phyloP scores from a whole-genome alignment of 2,797 vertebrate genomes.

The Adelosebastes latens region DNA sequence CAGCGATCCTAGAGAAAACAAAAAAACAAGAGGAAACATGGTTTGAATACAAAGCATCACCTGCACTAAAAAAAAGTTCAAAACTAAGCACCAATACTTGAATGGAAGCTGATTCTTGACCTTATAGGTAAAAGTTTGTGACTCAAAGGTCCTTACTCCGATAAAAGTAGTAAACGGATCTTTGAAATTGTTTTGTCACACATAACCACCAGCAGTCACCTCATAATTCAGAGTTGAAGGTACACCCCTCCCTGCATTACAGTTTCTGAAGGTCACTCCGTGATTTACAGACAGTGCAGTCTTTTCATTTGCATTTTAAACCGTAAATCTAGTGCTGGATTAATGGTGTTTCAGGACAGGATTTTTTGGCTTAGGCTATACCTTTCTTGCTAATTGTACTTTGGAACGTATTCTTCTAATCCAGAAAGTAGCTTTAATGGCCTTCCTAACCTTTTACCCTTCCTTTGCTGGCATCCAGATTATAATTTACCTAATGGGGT shows the following conservation, averaged over 20 bases:
- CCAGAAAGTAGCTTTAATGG: slow-evolving; percentile 43
- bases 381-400: slow-evolving; percentile 15
- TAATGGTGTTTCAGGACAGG: background rate
- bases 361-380: slow-evolving; percentile 27
- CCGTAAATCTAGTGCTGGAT: slow-evolving; percentile 14
- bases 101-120: background rate
- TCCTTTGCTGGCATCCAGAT: slow-evolving; percentile 40
- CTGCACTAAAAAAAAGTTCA: background rate
- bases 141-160: background rate
- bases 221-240: background rate
- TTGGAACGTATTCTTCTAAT: slow-evolving; percentile 45
- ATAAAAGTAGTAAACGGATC: background rate
- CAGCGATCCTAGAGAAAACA: slow-evolving; percentile 79
- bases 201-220: background rate
- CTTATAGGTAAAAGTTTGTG: background rate
- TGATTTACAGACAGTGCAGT: slow-evolving; percentile 4
- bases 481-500: slow-evolving; percentile 19
- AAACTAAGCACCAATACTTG: background rate
- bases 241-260: background rate
- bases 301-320: slow-evolving; percentile 14
- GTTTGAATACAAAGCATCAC: background rate
- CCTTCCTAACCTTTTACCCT: slow-evolving; percentile 40
- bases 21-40: background rate
- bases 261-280: slow-evolving; percentile 28
- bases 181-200: background rate